Evolutionary conservation across 92 coral and sea anemone species (phyloP).

Genomic region (Phenganax stokvisi): DNA sequence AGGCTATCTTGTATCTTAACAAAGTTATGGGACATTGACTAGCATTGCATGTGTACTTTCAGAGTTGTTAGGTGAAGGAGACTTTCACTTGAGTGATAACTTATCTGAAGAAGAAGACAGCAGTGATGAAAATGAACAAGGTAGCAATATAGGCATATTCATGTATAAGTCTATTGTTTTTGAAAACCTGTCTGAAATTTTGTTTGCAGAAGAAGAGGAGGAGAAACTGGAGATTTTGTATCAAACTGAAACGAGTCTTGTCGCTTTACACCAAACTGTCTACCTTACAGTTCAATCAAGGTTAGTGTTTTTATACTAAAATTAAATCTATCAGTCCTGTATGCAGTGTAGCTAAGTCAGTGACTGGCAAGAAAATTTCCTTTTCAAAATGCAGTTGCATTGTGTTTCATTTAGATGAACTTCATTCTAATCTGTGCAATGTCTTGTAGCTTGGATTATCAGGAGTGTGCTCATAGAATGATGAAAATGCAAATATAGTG

Average conservation of each 20-base stretch:
- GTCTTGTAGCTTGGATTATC: conserved; percentile 70
- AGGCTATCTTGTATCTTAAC: background rate
- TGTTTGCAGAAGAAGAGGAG: conserved; percentile 35
- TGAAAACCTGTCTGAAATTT: too few relatives aligned
- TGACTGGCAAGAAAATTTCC: background rate
- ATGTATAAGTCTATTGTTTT: background rate
- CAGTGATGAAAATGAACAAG: conserved; percentile 61
- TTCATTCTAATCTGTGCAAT: background rate
- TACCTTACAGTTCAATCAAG: conserved; percentile 98
- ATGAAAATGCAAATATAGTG: conserved; percentile 80
- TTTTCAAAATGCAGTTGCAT: background rate
- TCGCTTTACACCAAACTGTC: conserved; percentile 78
- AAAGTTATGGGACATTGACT: too few relatives aligned
- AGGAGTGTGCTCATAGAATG: conserved; percentile 93
- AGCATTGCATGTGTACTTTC: background rate
- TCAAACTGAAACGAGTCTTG: conserved; percentile 91
- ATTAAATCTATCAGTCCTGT: background rate
- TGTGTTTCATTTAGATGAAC: background rate
- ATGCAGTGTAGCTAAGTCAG: background rate
- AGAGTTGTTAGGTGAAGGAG: conserved; percentile 91
- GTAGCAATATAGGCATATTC: background rate
- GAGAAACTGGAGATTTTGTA: conserved; percentile 82
- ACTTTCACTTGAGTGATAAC: conserved; percentile 62
- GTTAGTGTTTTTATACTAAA: conserved; percentile 32
- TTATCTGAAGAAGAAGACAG: conserved; percentile 70